Conservation (phyloP, 2,113 vertebrate genomes). For the Rhineura floridana region DNA sequence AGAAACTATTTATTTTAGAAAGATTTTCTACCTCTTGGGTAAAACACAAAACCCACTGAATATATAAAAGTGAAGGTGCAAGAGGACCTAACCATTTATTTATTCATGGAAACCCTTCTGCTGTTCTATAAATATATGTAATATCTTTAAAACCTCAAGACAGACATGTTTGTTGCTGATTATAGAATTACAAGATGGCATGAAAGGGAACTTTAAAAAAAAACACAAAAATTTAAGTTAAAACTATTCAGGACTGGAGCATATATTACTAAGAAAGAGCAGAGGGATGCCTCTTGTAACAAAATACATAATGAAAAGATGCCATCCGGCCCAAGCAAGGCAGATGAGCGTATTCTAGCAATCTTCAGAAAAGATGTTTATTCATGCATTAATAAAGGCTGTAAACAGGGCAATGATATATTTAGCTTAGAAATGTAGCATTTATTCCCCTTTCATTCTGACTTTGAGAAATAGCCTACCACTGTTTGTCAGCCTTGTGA, state of each 20-base stretch:
- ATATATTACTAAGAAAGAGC: accelerated
- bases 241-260: neutral
- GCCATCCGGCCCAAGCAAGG: constrained; percentile 20
- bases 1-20: constrained; percentile 32
- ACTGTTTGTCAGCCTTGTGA: neutral
- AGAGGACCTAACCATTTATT: constrained; percentile 28
- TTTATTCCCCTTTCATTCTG: constrained; percentile 32
- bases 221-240: constrained; percentile 55
- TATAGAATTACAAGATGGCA: constrained; percentile 45
- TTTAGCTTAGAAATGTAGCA: constrained; percentile 32
- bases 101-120: constrained; percentile 48
- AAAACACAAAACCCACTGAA: constrained; percentile 32
- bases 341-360: neutral
- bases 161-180: constrained; percentile 57
- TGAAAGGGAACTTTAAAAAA: constrained; percentile 21
- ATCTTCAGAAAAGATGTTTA: constrained; percentile 21
- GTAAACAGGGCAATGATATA: constrained; percentile 24
- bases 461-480: constrained; percentile 10
- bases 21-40: constrained; percentile 53
- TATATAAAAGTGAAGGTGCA: constrained; percentile 8
- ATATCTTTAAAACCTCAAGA: constrained; percentile 57
- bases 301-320: constrained; percentile 13
- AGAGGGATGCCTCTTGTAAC: neutral
- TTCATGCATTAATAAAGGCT: constrained; percentile 35
- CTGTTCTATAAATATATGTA: constrained; percentile 73